Evolutionary conservation across 2,888 invertebrate genomes (phyloP).

Genomic region (Dexiosoma caninum): DNA sequence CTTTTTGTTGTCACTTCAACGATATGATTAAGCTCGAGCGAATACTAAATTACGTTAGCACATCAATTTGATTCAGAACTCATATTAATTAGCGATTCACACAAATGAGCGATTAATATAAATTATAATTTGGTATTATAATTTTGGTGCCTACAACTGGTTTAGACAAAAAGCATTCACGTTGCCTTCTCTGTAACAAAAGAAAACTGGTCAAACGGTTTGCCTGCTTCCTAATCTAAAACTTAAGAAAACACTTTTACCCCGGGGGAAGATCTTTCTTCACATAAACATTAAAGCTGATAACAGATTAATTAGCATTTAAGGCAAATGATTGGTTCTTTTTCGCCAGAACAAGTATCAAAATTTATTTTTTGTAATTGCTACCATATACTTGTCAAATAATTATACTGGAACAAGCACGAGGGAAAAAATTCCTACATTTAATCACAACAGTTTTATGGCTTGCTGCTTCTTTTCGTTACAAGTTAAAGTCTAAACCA

Average conservation of each 20-base stretch:
- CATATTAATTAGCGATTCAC: no score
- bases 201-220: no score
- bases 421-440: not conserved
- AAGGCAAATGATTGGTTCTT: not conserved
- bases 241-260: not conserved
- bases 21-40: no score
- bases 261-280: not conserved
- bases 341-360: not conserved
- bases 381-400: not conserved
- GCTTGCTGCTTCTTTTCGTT: not conserved
- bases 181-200: no score
- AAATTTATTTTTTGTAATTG: not conserved
- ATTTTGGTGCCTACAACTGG: no score
- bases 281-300: slow-evolving; percentile 26
- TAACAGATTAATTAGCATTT: slow-evolving; percentile 41
- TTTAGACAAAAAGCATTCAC: no score
- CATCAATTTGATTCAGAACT: no score
- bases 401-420: not conserved
- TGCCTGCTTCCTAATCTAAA: no score
- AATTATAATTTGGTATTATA: no score
- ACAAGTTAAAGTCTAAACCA: not conserved
- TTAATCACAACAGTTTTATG: slow-evolving; percentile 42
- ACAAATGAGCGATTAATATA: no score
- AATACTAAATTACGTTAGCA: no score
- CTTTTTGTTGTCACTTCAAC: no score